Evolutionary conservation across 23 tunicate species (phyloP), one percentile per base, ranked within the genome.

Genomic region (Oikopleura vanhoeffeni): DNA sequence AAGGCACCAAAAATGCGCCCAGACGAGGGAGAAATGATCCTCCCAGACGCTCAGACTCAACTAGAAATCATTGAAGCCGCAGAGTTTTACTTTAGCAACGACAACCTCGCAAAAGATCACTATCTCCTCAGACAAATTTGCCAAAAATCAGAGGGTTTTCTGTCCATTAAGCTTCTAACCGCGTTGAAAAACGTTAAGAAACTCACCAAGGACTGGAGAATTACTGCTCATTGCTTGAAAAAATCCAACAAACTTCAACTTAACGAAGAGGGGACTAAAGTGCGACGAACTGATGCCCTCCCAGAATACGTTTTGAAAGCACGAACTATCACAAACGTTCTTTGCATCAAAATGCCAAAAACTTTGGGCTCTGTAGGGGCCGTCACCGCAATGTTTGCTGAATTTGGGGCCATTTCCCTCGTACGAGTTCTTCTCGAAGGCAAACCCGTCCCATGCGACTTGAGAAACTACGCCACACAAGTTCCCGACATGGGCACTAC

Each of bases 161-260:
- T 71, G 34, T 24, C 38, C 79, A 71, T 71, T 30, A 71, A 71
- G 79, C 79, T 71, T 32, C 79, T 71, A 2, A 71, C 79, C 35
- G 79, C 79, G 2, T 32, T 71, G 79, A 71, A 71, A 30, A 71
- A 71, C 38, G 79, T 71, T 2, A 71, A 71, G 32, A 86, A 84
- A 40, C 64, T 86, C 40, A 85, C 84, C 3, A 83, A 57, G 57
- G 88, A 86, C 71, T 85, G 86, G 34, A 76, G 88, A 3, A 40
- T 86, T 28, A 86, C 88, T 3, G 88, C 88, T 27, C 58, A 83
- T 41, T 86, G 85, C 88, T 83, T 86, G 86, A 40, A 85, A 41
- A 86, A 86, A 83, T 86, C 88, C 8, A 38, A 83, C 36, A 35
- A 32, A 34, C 76, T 86, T 2, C 88, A 84, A 33, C 86, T 86